Percentiles rank a stretch among this genome's conserved stretches.
Evolutionary conservation across 2,797 vertebrate species (phyloP).

Genomic region (Enteromius treurensis): DNA sequence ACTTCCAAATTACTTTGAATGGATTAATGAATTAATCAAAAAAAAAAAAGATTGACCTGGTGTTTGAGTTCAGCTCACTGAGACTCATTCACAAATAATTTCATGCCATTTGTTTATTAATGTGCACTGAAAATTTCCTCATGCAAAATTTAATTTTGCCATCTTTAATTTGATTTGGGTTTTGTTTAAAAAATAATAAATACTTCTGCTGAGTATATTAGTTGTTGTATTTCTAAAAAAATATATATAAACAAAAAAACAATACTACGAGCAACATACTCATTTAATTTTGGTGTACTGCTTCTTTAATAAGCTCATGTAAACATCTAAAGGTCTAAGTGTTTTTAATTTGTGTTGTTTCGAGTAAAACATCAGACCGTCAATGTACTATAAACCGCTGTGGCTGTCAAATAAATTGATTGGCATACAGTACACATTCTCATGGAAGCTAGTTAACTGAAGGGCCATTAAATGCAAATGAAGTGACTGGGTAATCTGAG

Average conservation of each 20-base stretch:
- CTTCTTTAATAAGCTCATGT: neutral
- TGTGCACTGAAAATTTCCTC: neutral
- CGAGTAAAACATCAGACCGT: neutral
- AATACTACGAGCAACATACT: neutral
- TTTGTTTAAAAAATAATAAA: neutral
- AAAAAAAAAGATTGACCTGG: no score
- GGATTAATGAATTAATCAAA: neutral
- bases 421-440: constrained; percentile 27
- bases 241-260: neutral
- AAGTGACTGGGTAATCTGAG: constrained; percentile 48
- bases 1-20: neutral
- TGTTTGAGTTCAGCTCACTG: no score
- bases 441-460: constrained; percentile 8
- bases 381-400: neutral
- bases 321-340: constrained; percentile 10
- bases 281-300: neutral
- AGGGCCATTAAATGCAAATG: constrained; percentile 49
- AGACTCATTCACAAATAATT: neutral
- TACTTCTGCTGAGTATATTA: neutral
- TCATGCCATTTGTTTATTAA: neutral
- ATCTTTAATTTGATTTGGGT: neutral
- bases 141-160: neutral
- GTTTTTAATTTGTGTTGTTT: constrained; percentile 31
- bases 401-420: constrained; percentile 38
- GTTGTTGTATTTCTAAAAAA: neutral